Base-by-base conservation (phyloP, 2,888 invertebrate species). In the Orchesellides sinensis region DNA sequence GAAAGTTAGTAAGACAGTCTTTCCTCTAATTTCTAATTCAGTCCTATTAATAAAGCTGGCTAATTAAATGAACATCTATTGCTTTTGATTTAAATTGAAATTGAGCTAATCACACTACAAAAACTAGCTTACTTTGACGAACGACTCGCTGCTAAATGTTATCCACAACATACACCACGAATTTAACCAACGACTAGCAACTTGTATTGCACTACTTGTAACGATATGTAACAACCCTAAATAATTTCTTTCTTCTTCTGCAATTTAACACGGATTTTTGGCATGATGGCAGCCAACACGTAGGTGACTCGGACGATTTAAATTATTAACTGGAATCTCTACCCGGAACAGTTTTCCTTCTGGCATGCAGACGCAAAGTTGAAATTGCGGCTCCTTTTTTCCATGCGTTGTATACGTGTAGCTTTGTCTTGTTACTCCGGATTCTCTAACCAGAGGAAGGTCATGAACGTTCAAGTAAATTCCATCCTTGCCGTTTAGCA, bases 291-390 rank as follows among this genome's bases (percentile, higher is more conserved):
- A 88, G 0, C 85, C 85, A 35, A 88, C 75, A 61, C 80, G 73
- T 45, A 80, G 75, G 45, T 47, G 21, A 19, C 47, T 19, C n/a
- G 81, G 61, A 0, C 82, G 74, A 14, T 72, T 65, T 17, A 73
- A 65, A 74, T 88, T 88, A 23, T 85, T 83, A 0, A 87, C 29
- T 5, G 88, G 88, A 40, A 88, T 87, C 52, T 84, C 85, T 17
- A 97, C 93, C 83, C 94, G 92, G 89, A 96, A 97, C 68, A 97
- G 89, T 88, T 94, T 95, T 0, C 96, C 97, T 85, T 94, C 93
- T 0, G 96, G 96, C 95, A 96, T 96, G 89, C 97, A 97, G 0
- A 96, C 94, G 88, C 97, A 97, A 0, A 97, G 92, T 90, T 97
- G 96, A 88, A 94, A 97, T 89, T 96, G 96, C 0, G 87, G 52